Evolutionary conservation across 2,797 vertebrate genomes (phyloP).

Genomic region (Helarctos malayanus): DNA sequence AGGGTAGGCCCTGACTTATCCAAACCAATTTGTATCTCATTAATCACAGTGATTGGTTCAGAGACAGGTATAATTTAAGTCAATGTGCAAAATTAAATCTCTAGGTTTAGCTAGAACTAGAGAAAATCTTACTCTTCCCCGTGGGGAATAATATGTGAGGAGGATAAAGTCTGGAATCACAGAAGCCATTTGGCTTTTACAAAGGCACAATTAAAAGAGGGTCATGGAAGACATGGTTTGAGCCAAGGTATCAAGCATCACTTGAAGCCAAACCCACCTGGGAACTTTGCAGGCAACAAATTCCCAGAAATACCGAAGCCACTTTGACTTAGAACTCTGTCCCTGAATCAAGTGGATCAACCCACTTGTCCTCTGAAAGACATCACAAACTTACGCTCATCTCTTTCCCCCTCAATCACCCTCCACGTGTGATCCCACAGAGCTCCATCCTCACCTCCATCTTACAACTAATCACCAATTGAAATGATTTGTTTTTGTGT

Average conservation of each 20-base stretch:
- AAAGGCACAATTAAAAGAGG: not conserved
- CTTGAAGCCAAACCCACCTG: not conserved
- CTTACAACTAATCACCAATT: not conserved
- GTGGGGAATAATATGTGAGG: not conserved
- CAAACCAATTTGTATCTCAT: not conserved
- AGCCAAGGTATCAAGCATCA: not conserved
- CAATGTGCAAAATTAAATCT: not conserved
- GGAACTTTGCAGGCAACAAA: not conserved
- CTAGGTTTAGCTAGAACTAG: not conserved
- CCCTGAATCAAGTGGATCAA: not conserved
- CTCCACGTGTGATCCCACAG: not conserved
- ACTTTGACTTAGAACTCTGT: not conserved
- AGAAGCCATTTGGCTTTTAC: not conserved
- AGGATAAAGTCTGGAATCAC: not conserved
- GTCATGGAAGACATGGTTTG: not conserved
- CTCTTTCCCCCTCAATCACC: not conserved
- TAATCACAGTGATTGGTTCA: not conserved
- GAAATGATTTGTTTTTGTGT: constrained; percentile 15
- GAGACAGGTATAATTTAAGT: not conserved
- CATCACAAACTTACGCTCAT: not conserved
- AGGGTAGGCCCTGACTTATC: not conserved
- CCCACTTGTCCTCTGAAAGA: constrained; percentile 4
- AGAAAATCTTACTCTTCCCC: not conserved
- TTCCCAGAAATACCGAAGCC: not conserved
- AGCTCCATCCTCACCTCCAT: not conserved